Base-by-base conservation (phyloP, 2,113 vertebrate genomes). In the Tretioscincus oriximinensis region DNA sequence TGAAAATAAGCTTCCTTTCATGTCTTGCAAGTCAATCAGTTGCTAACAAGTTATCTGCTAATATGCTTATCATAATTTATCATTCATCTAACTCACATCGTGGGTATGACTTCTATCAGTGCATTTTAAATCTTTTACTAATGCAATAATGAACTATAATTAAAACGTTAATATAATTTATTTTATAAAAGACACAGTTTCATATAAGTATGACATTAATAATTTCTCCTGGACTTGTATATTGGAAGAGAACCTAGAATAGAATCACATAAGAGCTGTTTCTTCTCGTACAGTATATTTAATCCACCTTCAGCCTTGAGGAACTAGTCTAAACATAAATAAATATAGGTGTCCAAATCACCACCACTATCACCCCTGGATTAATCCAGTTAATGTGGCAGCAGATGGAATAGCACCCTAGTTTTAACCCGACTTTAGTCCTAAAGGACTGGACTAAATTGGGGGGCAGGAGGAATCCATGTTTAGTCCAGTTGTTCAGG, bases 51-150 rank as follows among this genome's bases (percentile, higher is more conserved):
- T 3, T 77, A 31, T 67, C 21, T 77, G 11, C 11, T 67, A 12
- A 67, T 77, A 21, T 28, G n/a, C 64, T 54, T 31, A 67, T 54
- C 45, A 77, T 77, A 21, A 51, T 66, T 49, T 65, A 47, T 76
- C 65, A 65, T 76, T 65, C 7, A 65, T 76, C 26, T 20, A 77
- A 21, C 61, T 51, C 26, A 49, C 49, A 54, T 73, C 71, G 28
- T 54, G 21, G 11, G 63, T 69, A 31, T 54, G 21, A 78, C 9
- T 69, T 58, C 66, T 78, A 78, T 69, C 58, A 60, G 66, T 70
- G 49, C 60, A 69, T 78, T 78, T 31, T 78, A 58, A 78, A n/a
- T 16, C 24, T 9, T 69, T 77, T 63, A 31, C 66, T 69, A 69
- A 70, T 41, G 58, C 26, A 35, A 76, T 76, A 26, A 69, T 78